A percentile compares a stretch with the other conserved stretches of the same genome.
phyloP scores from a whole-genome alignment of 2,797 vertebrate genomes.

The Borostomias antarcticus region DNA sequence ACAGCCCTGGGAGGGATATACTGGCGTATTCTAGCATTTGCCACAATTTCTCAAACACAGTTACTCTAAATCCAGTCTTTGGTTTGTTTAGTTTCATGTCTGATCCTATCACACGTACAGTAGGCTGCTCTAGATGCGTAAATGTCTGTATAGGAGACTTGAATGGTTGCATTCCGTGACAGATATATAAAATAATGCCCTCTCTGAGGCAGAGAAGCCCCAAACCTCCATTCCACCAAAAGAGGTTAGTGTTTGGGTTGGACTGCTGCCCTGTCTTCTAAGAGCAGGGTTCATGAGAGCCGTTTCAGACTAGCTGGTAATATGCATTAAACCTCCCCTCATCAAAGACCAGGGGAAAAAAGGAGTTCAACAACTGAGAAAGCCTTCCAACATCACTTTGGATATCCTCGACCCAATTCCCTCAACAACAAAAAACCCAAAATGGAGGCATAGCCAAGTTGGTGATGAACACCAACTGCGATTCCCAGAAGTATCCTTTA shows the following conservation, averaged over 20 bases:
- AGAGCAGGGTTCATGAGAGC: slow-evolving; percentile 21
- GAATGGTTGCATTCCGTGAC: slow-evolving; percentile 28
- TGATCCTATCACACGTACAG: background rate
- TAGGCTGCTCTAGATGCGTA: background rate
- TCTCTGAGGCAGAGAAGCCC: slow-evolving; percentile 59
- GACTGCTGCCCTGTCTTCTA: slow-evolving; percentile 6
- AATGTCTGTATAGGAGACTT: background rate
- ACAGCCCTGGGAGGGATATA: no score
- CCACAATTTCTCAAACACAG: background rate
- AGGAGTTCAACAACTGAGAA: slow-evolving; percentile 28
- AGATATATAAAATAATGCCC: slow-evolving; percentile 23
- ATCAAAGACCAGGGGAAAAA: slow-evolving; percentile 15
- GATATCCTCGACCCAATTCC: slow-evolving; percentile 8
- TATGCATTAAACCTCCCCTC: slow-evolving; percentile 16
- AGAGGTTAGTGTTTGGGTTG: slow-evolving; percentile 4
- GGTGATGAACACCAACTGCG: slow-evolving; percentile 22
- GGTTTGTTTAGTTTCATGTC: slow-evolving; percentile 3
- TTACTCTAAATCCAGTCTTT: background rate
- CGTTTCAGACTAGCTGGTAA: slow-evolving; percentile 6
- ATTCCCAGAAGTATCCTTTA: slow-evolving; percentile 16
- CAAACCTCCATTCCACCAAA: slow-evolving; percentile 23
- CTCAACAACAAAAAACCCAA: no score
- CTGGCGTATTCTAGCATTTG: background rate
- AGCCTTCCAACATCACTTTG: slow-evolving; percentile 21
- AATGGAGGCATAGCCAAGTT: slow-evolving; percentile 12